Conservation (phyloP, 2,113 vertebrate species). For the Calidris pugnax region DNA sequence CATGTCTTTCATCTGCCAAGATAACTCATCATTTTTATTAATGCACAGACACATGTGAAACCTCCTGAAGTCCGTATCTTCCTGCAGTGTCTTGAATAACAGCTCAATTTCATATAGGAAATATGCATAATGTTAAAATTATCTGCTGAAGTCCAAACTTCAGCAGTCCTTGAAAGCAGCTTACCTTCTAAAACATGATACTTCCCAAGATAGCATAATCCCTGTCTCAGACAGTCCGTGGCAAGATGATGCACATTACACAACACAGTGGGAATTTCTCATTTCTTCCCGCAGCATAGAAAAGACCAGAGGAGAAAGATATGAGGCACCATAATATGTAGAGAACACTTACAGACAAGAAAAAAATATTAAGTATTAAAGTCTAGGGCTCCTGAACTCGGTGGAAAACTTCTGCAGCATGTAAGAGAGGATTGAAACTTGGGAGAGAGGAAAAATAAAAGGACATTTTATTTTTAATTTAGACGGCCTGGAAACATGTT, state of each 20-base stretch:
- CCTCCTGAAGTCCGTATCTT: background rate
- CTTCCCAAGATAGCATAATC: background rate
- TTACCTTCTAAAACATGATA: conserved; percentile 1
- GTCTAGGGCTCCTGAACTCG: background rate
- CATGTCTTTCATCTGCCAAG: background rate
- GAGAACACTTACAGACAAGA: background rate
- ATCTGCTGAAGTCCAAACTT: background rate
- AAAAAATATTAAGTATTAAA: background rate
- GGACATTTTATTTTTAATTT: background rate
- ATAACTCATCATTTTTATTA: background rate
- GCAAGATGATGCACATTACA: background rate
- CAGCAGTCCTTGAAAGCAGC: conserved; percentile 3
- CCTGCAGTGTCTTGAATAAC: background rate
- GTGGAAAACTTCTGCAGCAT: background rate
- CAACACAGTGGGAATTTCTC: background rate
- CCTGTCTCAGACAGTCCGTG: background rate
- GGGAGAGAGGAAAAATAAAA: background rate
- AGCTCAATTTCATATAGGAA: background rate
- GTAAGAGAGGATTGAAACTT: background rate
- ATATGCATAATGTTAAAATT: conserved; percentile 4
- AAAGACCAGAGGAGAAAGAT: background rate
- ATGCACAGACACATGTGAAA: background rate
- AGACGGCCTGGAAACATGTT: background rate
- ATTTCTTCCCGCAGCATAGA: background rate
- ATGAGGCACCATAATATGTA: background rate